These are phyloP conservation scores for Chaunax sp. DNA, from an alignment of 2,797 vertebrate genomes.

Conservation along the genomic window DNA sequence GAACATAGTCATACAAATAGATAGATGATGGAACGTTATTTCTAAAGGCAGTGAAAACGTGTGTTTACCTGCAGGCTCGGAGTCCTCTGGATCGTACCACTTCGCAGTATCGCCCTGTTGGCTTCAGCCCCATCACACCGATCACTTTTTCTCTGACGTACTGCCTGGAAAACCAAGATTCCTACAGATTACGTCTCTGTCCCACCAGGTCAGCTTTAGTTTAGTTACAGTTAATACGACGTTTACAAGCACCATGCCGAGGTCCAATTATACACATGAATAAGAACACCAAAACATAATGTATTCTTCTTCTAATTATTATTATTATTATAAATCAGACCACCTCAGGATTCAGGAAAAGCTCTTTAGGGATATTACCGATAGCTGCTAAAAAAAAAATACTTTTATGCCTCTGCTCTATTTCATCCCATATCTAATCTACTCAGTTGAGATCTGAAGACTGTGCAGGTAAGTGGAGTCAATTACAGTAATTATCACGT, in stretches of 20 bases:
- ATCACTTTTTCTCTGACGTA: conserved; percentile 93
- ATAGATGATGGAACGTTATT: background rate
- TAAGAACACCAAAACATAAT: background rate
- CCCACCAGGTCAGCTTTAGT: background rate
- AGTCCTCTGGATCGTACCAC: conserved; percentile 92
- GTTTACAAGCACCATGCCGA: background rate
- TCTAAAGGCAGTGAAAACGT: background rate
- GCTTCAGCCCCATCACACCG: conserved; percentile 97
- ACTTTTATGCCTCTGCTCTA: background rate
- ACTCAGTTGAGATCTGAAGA: background rate
- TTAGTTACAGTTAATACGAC: background rate
- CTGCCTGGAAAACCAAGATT: conserved; percentile 83
- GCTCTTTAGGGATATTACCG: background rate
- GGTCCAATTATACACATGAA: background rate
- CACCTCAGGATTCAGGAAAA: background rate
- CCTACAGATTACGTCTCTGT: conserved; percentile 2
- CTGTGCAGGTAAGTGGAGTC: background rate
- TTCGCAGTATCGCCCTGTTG: conserved; percentile 91
- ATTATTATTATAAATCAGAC: background rate
- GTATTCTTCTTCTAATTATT: background rate
- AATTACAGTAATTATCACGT: conserved; percentile 5
- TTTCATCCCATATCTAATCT: background rate
- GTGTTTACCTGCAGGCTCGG: conserved; percentile 91
- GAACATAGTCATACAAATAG: background rate
- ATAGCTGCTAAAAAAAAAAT: background rate